Evolutionary conservation across 2,113 vertebrate genomes (phyloP).

Genomic region (Corythoichthys intestinalis): DNA sequence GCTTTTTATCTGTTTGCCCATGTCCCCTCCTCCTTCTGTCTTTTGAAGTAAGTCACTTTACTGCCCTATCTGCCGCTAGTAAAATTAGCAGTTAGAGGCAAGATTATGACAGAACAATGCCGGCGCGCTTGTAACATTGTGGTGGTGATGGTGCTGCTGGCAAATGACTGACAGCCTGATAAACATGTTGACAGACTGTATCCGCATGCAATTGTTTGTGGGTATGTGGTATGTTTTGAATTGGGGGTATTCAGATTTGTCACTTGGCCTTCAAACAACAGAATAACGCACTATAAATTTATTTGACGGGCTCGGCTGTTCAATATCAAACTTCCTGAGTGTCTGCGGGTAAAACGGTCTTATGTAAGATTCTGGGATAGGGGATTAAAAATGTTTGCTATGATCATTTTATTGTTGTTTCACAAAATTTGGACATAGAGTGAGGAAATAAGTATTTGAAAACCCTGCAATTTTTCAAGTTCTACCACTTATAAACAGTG

Average conservation of each 20-base stretch:
- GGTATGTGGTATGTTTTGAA: not conserved
- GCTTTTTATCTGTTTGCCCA: conserved; percentile 42
- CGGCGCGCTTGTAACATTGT: conserved; percentile 61
- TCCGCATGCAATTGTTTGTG: conserved; percentile 30
- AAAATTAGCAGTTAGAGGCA: conserved; percentile 9
- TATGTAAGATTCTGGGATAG: not conserved
- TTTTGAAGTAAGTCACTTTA: conserved; percentile 58
- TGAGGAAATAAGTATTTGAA: no score
- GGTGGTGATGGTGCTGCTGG: conserved; percentile 29
- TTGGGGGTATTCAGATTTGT: conserved; percentile 22
- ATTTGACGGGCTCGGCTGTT: not conserved
- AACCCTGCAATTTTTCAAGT: no score
- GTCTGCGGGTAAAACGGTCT: not conserved
- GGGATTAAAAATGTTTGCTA: no score
- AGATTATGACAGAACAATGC: conserved; percentile 38
- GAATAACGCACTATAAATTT: not conserved
- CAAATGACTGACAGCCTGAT: conserved; percentile 60
- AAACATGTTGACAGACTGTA: conserved; percentile 52
- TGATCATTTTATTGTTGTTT: no score
- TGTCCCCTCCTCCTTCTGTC: conserved; percentile 28
- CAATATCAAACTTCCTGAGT: not conserved
- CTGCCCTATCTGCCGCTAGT: conserved; percentile 30
- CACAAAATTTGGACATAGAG: no score
- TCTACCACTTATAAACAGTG: no score
- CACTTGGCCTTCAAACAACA: conserved; percentile 32